Conservation (phyloP, 1,140 invertebrate species). For the Anthonomus grandis region DNA sequence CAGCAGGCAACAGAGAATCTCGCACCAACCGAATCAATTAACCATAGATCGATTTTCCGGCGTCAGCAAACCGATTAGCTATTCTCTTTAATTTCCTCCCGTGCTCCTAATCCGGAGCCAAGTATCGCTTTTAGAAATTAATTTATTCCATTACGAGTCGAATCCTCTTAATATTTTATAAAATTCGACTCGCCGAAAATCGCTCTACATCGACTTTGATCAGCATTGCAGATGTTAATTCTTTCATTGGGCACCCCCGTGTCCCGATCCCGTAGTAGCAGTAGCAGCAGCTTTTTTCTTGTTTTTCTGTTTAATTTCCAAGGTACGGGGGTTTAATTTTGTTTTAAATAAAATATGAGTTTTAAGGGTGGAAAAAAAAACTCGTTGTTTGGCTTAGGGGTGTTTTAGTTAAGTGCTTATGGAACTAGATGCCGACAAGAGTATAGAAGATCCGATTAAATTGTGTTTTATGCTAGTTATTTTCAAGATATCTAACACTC, state of each 20-base stretch:
- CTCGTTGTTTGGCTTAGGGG: background rate
- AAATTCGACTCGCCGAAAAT: constrained; percentile 25
- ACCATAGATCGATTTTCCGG: constrained; percentile 22
- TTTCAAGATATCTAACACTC: no score
- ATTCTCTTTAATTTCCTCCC: constrained; percentile 28
- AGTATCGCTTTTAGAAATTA: constrained; percentile 29
- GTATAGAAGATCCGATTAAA: no score
- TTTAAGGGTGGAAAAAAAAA: background rate
- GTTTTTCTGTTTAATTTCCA: constrained; percentile 18
- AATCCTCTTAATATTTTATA: constrained; percentile 28
- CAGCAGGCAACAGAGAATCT: constrained; percentile 3
- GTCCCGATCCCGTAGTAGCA: no score
- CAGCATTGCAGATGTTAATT: constrained; percentile 30
- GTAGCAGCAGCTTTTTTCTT: constrained; percentile 9
- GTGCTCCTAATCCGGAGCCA: constrained; percentile 22
- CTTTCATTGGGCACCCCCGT: constrained; percentile 24
- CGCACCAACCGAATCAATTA: constrained; percentile 23
- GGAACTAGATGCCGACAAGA: no score
- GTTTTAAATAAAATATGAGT: constrained; percentile 9
- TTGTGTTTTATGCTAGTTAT: no score
- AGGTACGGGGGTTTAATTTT: constrained; percentile 11
- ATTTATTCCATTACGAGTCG: constrained; percentile 30
- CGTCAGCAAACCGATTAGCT: constrained; percentile 21
- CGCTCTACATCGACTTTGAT: constrained; percentile 26
- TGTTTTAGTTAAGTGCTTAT: no score